Base-by-base conservation (phyloP, 2,797 vertebrate genomes). In the Rhyacichthys aspro region DNA sequence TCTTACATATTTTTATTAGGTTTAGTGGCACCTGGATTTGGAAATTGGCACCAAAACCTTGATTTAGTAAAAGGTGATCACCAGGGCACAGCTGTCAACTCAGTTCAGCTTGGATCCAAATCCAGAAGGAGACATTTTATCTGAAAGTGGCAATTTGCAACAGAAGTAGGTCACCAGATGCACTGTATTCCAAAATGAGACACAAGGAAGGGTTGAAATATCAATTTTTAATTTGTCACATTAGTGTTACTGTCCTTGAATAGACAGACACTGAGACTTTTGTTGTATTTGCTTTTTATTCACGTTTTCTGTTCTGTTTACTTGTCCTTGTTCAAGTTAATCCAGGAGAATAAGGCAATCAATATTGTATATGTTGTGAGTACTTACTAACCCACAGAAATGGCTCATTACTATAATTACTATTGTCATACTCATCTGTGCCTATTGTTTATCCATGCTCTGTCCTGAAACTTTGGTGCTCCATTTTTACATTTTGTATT, bases 401-500 rank as follows among this genome's bases (percentile, higher is more conserved):
- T 28, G 23, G 23, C 23, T 28, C 23, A 28, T 28, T n/a, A n/a
- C n/a, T n/a, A n/a, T n/a, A n/a, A n/a, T n/a, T n/a, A n/a, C n/a
- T n/a, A n/a, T n/a, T n/a, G n/a, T n/a, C n/a, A n/a, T n/a, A n/a
- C n/a, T n/a, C n/a, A n/a, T n/a, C n/a, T n/a, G n/a, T n/a, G n/a
- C n/a, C n/a, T n/a, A n/a, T n/a, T n/a, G n/a, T n/a, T n/a, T n/a
- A n/a, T n/a, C n/a, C n/a, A n/a, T n/a, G n/a, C n/a, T n/a, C n/a
- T n/a, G n/a, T n/a, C n/a, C n/a, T 28, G 23, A 28, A 28, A 6
- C 4, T 28, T 28, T 28, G 4, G 23, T 28, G 3, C 23, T 2
- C n/a, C n/a, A n/a, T n/a, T n/a, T 28, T 28, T 28, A 28, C 23
- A 39, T 39, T 12, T 55, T 55, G 49, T 58, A 65, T 67, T 69